These are phyloP conservation scores for Argyrosomus japonicus DNA, from an alignment of 2,113 vertebrate species.

Conservation along the genomic window DNA sequence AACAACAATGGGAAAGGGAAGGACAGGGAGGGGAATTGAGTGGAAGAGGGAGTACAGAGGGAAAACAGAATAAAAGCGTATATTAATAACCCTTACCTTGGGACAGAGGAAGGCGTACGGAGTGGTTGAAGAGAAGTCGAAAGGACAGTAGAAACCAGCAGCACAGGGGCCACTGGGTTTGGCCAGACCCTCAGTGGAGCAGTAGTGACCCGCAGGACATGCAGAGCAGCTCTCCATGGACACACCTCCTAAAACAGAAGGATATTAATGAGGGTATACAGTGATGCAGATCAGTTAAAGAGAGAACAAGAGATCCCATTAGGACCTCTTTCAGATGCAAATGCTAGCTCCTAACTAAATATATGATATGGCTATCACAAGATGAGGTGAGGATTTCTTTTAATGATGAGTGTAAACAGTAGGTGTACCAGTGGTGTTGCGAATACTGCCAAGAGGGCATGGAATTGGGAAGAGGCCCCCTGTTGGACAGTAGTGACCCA, in stretches of 20 bases:
- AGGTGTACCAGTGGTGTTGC: slow-evolving; percentile 85
- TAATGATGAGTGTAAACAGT: neutral
- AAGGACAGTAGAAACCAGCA: slow-evolving; percentile 88
- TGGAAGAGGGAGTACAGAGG: neutral
- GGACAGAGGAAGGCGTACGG: slow-evolving; percentile 87
- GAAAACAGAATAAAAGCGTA: neutral
- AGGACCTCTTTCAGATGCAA: slow-evolving; percentile 11
- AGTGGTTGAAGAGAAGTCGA: slow-evolving; percentile 84
- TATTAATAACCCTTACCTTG: slow-evolving; percentile 80
- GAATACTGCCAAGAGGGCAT: slow-evolving; percentile 89
- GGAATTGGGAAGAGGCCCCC: slow-evolving; percentile 85
- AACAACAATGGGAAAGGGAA: neutral
- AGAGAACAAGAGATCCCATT: neutral
- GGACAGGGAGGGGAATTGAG: neutral
- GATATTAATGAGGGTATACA: slow-evolving; percentile 1
- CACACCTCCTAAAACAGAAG: slow-evolving; percentile 82
- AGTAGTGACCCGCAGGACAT: slow-evolving; percentile 89
- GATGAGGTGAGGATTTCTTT: neutral
- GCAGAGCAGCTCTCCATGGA: slow-evolving; percentile 86
- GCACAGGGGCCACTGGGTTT: slow-evolving; percentile 85
- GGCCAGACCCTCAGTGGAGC: slow-evolving; percentile 82
- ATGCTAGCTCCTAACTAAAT: neutral
- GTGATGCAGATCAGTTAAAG: neutral
- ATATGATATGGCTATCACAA: neutral
- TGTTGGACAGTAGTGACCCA: slow-evolving; percentile 89